Evolutionary conservation across 2,113 vertebrate species (phyloP), one percentile per base, ranked within the genome.

Genomic region (Chaetodon trifascialis): DNA sequence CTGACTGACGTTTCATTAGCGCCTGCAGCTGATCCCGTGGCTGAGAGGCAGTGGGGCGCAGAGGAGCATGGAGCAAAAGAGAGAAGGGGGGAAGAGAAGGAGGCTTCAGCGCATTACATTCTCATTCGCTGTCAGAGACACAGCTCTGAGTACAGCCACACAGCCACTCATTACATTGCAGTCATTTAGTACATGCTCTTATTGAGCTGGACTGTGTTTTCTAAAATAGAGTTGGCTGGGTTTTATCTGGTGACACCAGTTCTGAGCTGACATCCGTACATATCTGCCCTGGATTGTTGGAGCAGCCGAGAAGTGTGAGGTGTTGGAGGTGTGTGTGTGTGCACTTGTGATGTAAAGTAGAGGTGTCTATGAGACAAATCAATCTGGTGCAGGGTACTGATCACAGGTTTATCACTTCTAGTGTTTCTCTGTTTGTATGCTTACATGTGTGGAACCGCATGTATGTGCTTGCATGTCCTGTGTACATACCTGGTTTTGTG

Each of bases 1-100:
- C 92, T 93, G 94, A 94, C 91, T 94, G 94, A 94, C 94, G 90
- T 94, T 94, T 94, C 93, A 94, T 94, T 94, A 94, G 93, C 66
- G 92, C 76, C 87, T 94, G 92, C 94, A 94, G 94, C 94, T 94
- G 94, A 94, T 94, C 94, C 93, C 87, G 84, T 84, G 91, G 92
- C 93, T 93, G 92, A 91, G 89, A 94, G 90, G 91, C 93, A 93
- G 92, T 21, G 93, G 93, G 91, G 93, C 73, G 91, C 90, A 83
- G 80, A 92, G 82, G 86, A 92, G 88, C 91, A 84, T 76, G 73
- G 82, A 91, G 92, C 59, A 11, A 47, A 73, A 63, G 78, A 67
- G 82, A 60, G 76, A 80, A 23, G 60, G 74, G 65, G 47, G 82
- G 73, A 46, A 56, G 77, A n/a, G 73, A 59, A 76, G 80, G 79